Percentiles rank a stretch among this genome's conserved stretches.
phyloP scores from a whole-genome alignment of 2,113 vertebrate genomes.

The Cygnus buccinator region DNA sequence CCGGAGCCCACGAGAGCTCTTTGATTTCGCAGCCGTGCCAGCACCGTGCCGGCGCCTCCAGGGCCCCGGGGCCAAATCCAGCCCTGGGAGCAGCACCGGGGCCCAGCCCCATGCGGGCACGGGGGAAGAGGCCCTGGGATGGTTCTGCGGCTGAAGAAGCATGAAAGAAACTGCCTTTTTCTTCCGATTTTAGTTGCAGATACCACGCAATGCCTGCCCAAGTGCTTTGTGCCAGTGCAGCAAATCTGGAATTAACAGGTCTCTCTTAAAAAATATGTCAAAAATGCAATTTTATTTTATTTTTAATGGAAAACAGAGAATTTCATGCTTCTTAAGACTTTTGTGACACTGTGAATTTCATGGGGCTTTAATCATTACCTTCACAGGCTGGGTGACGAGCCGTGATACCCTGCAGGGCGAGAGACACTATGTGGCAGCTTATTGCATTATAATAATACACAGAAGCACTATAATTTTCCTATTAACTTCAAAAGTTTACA shows the following conservation, averaged over 20 bases:
- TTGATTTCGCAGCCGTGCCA: accelerated
- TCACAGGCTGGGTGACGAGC: slow-evolving; percentile 32
- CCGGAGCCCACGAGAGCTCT: accelerated
- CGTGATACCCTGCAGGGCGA: slow-evolving; percentile 28
- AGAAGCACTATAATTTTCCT: slow-evolving; percentile 60
- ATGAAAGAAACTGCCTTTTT: not conserved
- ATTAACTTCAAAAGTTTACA: slow-evolving; percentile 78
- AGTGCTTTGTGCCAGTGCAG: not conserved
- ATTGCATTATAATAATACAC: slow-evolving; percentile 13
- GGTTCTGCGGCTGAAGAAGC: not conserved
- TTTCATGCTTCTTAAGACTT: slow-evolving; percentile 52
- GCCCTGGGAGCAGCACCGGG: not conserved
- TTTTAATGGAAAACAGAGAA: not conserved
- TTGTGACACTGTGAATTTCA: slow-evolving; percentile 78
- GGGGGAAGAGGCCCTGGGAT: not conserved
- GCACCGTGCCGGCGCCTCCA: accelerated
- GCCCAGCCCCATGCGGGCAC: accelerated
- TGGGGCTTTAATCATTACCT: slow-evolving; percentile 75
- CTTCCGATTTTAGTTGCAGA: not conserved
- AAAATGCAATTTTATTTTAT: not conserved
- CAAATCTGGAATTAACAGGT: not conserved
- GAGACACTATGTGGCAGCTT: slow-evolving; percentile 57
- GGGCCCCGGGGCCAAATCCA: not conserved
- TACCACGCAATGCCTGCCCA: not conserved
- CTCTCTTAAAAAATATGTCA: not conserved